Percentiles rank a stretch among this genome's conserved stretches.
Conservation (phyloP, 2,888 invertebrate genomes). For the Acholoe squamosa region DNA sequence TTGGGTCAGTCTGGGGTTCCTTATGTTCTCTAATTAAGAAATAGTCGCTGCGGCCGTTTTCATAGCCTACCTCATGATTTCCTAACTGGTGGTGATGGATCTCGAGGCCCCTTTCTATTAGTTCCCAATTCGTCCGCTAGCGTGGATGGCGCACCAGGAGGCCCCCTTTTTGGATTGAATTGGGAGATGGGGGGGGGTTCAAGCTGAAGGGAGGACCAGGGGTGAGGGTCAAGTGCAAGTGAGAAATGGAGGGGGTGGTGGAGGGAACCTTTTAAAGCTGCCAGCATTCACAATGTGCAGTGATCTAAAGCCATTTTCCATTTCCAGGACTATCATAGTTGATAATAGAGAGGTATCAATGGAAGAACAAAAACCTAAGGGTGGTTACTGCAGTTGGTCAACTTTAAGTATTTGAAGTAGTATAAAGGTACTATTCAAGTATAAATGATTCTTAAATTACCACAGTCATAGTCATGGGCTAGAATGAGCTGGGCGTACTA, state of each 20-base stretch:
- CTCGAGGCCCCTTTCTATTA: background rate
- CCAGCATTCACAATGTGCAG: background rate
- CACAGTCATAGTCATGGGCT: too few relatives aligned
- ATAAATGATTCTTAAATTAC: too few relatives aligned
- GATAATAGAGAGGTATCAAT: too few relatives aligned
- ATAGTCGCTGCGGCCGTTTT: background rate
- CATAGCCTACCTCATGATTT: background rate
- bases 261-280: background rate
- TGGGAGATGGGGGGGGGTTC: background rate
- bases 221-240: background rate
- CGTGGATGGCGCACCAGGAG: background rate
- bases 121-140: slow-evolving; percentile 10
- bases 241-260: background rate
- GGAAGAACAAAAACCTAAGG: too few relatives aligned
- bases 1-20: background rate
- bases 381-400: too few relatives aligned
- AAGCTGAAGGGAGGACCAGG: too few relatives aligned
- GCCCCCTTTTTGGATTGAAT: background rate
- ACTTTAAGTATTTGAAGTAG: too few relatives aligned
- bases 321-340: too few relatives aligned
- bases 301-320: too few relatives aligned
- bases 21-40: slow-evolving; percentile 29
- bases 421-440: too few relatives aligned
- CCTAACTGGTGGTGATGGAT: slow-evolving; percentile 12
- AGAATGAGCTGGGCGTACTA: too few relatives aligned